Evolutionary conservation across 2,113 vertebrate genomes (phyloP).

Genomic region (Austrofundulus limnaeus): DNA sequence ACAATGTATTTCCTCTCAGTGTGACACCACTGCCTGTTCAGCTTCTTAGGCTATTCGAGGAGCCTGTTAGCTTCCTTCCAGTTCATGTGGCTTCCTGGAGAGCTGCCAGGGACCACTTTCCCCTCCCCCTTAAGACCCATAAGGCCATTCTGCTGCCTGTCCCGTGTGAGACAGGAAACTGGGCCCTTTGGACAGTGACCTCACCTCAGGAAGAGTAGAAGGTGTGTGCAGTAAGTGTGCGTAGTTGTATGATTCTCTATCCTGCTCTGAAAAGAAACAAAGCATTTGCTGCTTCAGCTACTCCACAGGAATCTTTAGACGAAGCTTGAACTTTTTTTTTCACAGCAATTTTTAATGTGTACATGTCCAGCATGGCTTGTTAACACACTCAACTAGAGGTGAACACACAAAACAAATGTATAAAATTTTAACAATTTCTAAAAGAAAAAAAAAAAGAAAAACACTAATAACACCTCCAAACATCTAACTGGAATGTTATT

Average conservation of each 20-base stretch:
- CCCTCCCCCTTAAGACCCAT: slow-evolving; percentile 32
- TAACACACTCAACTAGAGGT: slow-evolving; percentile 81
- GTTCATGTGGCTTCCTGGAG: slow-evolving; percentile 58
- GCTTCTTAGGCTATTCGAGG: slow-evolving; percentile 19
- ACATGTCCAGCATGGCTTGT: slow-evolving; percentile 85
- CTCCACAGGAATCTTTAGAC: background rate
- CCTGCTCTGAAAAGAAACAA: slow-evolving; percentile 1
- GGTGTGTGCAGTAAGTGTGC: slow-evolving; percentile 35
- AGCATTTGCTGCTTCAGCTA: background rate
- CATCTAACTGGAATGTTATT: slow-evolving; percentile 78
- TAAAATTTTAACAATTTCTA: slow-evolving; percentile 78
- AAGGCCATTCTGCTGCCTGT: slow-evolving; percentile 54
- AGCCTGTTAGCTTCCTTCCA: slow-evolving; percentile 42
- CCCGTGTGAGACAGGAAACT: slow-evolving; percentile 76
- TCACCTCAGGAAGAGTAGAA: slow-evolving; percentile 67
- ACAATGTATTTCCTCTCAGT: slow-evolving; percentile 57
- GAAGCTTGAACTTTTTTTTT: slow-evolving; percentile 16
- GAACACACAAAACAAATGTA: slow-evolving; percentile 80
- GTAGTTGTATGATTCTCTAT: background rate
- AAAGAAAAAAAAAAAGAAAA: slow-evolving; percentile 45
- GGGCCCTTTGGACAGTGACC: slow-evolving; percentile 66
- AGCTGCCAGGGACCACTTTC: slow-evolving; percentile 17
- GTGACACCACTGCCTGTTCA: slow-evolving; percentile 15
- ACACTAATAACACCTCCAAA: slow-evolving; percentile 52
- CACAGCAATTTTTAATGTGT: slow-evolving; percentile 77